Evolutionary conservation across 2,797 vertebrate species (phyloP).

Genomic region (Percopsis omiscomaycus): DNA sequence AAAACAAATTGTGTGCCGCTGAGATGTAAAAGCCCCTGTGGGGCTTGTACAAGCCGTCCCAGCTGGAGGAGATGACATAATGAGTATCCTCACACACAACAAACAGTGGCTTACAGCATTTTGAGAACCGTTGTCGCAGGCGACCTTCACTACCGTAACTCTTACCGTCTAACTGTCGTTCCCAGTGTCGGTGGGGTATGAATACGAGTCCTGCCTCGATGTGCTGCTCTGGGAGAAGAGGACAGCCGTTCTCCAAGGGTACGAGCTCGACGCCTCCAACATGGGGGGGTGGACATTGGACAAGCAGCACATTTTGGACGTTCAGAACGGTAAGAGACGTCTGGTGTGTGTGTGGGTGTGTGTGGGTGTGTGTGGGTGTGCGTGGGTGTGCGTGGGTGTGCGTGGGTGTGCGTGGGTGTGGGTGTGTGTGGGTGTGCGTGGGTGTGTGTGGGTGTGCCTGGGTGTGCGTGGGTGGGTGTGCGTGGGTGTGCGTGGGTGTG

Average conservation of each 20-base stretch:
- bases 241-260: slow-evolving; percentile 90
- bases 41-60: slow-evolving; percentile 58
- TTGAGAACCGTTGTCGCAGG: neutral
- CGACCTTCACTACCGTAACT: neutral
- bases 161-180: slow-evolving; percentile 48
- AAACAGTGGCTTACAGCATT: slow-evolving; percentile 27
- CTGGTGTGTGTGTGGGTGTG: neutral
- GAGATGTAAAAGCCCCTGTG: slow-evolving; percentile 46
- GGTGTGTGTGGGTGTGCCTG: no score
- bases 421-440: no score
- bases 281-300: slow-evolving; percentile 96
- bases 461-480: no score
- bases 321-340: slow-evolving; percentile 87
- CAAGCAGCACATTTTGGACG: slow-evolving; percentile 93
- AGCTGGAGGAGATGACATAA: slow-evolving; percentile 60
- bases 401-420: neutral
- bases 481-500: no score
- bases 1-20: slow-evolving; percentile 54
- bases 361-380: neutral
- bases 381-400: neutral
- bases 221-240: slow-evolving; percentile 97
- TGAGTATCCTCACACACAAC: slow-evolving; percentile 17
- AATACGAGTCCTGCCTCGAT: slow-evolving; percentile 95
- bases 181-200: slow-evolving; percentile 97
- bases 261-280: slow-evolving; percentile 92